Percentiles rank a stretch among this genome's conserved stretches.
Conservation (phyloP, 1,140 invertebrate species). For the Bombus waltoni region DNA sequence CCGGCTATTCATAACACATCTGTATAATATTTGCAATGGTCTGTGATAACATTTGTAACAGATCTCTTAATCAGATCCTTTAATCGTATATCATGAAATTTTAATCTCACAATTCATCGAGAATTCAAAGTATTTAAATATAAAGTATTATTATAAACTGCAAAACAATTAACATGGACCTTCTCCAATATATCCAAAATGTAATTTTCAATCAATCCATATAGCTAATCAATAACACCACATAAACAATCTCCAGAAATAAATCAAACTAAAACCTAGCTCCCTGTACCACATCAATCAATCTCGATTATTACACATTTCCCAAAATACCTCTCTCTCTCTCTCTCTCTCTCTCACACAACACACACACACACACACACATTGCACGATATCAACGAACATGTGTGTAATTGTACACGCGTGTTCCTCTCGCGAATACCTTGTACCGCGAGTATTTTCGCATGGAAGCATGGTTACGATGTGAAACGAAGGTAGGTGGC, state of each 20-base stretch:
- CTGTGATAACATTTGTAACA: too few species aligned
- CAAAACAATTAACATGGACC: too few species aligned
- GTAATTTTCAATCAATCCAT: not conserved
- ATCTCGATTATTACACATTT: constrained; percentile 18
- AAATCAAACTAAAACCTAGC: not conserved
- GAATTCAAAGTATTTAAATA: too few species aligned
- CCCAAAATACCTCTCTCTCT: not conserved
- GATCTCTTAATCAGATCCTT: too few species aligned
- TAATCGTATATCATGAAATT: too few species aligned
- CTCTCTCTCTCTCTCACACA: not conserved
- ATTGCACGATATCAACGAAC: not conserved
- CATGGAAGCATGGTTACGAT: constrained; percentile 1
- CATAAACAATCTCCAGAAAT: not conserved
- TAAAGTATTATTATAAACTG: too few species aligned
- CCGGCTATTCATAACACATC: too few species aligned
- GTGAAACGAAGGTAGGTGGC: not conserved
- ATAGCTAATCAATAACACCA: not conserved
- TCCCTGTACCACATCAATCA: not conserved
- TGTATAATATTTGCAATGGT: too few species aligned
- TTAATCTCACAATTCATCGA: too few species aligned
- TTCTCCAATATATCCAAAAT: not conserved
- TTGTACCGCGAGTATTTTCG: not conserved
- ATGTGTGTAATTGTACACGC: not conserved
- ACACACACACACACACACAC: not conserved
- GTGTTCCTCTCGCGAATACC: not conserved